These are phyloP conservation scores for Batillaria attramentaria DNA, from an alignment of 1,140 invertebrate genomes.

Conservation along the genomic window DNA sequence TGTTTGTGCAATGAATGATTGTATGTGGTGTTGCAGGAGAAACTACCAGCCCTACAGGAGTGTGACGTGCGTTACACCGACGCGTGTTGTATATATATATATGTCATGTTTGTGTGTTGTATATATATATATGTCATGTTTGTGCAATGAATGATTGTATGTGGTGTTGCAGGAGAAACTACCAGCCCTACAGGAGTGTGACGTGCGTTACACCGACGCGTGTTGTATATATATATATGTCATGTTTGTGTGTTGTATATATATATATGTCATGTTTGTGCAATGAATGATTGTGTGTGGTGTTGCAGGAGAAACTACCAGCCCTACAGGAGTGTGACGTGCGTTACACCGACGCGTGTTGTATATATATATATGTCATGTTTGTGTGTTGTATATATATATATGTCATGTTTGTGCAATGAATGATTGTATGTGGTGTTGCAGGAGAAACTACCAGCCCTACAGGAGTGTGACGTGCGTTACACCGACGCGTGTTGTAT, in stretches of 20 bases:
- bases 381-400: not conserved
- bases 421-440: slow-evolving; percentile 29
- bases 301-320: slow-evolving; percentile 81
- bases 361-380: not conserved
- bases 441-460: slow-evolving; percentile 80
- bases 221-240: not conserved
- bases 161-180: slow-evolving; percentile 79
- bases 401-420: not conserved
- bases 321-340: slow-evolving; percentile 86
- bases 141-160: not conserved
- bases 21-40: slow-evolving; percentile 74
- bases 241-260: not conserved
- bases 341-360: slow-evolving; percentile 81
- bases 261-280: not conserved
- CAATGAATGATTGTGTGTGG: slow-evolving; percentile 24
- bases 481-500: slow-evolving; percentile 79
- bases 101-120: not conserved
- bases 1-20: not conserved
- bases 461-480: slow-evolving; percentile 87
- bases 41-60: slow-evolving; percentile 83
- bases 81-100: not conserved
- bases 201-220: not conserved
- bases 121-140: not conserved
- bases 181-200: slow-evolving; percentile 81
- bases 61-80: not conserved